Conservation (phyloP, 2,797 vertebrate species). For the Arnoldichthys spilopterus region DNA sequence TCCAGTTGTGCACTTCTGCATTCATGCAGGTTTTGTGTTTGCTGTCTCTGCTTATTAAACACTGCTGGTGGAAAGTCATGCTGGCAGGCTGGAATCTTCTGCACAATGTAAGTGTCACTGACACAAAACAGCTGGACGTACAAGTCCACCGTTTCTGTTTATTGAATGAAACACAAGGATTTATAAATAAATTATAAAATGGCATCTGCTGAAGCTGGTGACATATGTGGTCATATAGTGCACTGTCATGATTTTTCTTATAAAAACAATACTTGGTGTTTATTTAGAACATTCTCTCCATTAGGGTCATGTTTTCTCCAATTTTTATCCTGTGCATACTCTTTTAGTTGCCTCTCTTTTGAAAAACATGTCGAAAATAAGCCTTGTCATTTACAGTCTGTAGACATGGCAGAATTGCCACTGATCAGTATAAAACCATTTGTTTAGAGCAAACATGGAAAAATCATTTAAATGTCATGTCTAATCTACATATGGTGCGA, state of each 20-base stretch:
- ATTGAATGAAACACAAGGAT: background rate
- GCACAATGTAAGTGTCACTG: constrained; percentile 18
- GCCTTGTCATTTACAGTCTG: background rate
- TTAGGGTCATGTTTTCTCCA: constrained; percentile 2
- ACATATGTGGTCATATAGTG: too few species aligned
- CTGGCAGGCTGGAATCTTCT: background rate
- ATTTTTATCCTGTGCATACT: background rate
- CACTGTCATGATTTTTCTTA: background rate
- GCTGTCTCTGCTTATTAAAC: background rate
- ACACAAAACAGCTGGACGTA: constrained; percentile 5
- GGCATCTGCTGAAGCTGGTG: background rate
- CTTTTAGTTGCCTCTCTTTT: constrained; percentile 14
- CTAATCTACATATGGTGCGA: background rate
- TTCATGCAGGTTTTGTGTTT: constrained; percentile 6
- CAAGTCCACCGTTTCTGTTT: background rate
- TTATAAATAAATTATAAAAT: background rate
- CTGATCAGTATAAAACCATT: background rate
- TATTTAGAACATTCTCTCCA: background rate
- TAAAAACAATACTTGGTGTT: background rate
- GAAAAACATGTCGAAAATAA: constrained; percentile 28
- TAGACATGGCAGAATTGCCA: background rate
- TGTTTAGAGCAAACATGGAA: constrained; percentile 40
- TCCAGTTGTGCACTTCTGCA: background rate
- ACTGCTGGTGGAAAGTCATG: background rate
- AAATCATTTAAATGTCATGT: constrained; percentile 27